A percentile compares a stretch with the other conserved stretches of the same genome.
Conservation (phyloP, 2,113 vertebrate genomes). For the Anarhynchus alexandrinus region DNA sequence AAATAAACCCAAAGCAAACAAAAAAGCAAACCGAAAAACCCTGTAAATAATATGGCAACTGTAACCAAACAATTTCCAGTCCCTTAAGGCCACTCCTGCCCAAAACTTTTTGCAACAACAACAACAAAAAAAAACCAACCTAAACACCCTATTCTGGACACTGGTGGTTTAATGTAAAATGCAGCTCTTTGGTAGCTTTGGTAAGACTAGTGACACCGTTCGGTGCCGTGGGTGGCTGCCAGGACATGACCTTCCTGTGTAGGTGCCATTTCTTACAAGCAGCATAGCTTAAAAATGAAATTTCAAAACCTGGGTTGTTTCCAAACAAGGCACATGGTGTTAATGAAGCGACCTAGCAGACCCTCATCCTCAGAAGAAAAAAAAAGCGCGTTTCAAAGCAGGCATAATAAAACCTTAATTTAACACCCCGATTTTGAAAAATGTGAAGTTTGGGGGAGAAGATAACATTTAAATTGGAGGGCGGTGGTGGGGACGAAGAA, state of each 20-base stretch:
- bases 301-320: neutral
- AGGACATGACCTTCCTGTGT: rapidly evolving
- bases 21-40: rapidly evolving
- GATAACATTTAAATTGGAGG: neutral
- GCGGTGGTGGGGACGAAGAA: too few species aligned
- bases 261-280: neutral
- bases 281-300: neutral
- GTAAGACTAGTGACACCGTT: neutral
- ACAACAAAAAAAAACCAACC: too few species aligned
- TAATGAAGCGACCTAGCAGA: rapidly evolving
- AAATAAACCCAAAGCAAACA: neutral
- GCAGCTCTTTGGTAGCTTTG: neutral
- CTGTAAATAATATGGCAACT: neutral
- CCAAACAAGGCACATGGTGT: neutral
- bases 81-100: neutral
- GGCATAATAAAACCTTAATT: neutral
- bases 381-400: neutral
- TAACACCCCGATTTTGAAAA: neutral
- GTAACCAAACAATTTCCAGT: neutral
- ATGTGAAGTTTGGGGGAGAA: neutral
- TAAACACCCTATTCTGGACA: neutral
- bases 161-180: rapidly evolving
- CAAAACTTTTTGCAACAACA: neutral
- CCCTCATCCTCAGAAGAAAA: neutral
- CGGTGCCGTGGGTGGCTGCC: neutral